These are phyloP conservation scores for Lucinisca nassula DNA, from an alignment of 2,888 invertebrate genomes.

Conservation along the genomic window DNA sequence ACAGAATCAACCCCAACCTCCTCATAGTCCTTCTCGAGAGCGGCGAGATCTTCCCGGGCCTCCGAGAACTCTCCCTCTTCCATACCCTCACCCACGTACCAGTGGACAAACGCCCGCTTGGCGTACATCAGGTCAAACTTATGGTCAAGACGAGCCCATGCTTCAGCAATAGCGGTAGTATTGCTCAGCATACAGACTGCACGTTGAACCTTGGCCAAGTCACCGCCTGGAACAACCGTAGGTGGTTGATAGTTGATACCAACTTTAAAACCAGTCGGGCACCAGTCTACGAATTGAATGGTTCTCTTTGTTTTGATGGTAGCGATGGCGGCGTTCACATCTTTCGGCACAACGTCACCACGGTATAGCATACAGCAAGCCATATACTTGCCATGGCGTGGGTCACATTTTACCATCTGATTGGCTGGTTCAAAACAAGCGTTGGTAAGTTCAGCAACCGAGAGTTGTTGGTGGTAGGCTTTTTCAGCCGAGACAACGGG, in stretches of 20 bases:
- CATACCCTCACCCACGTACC: constrained; percentile 29
- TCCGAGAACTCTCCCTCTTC: constrained; percentile 19
- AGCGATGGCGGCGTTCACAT: constrained; percentile 81
- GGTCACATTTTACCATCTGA: constrained; percentile 96
- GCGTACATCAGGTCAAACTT: constrained; percentile 70
- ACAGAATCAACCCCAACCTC: constrained; percentile 10
- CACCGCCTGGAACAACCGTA: too few species aligned
- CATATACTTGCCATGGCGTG: too few species aligned
- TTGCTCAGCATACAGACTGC: constrained; percentile 93
- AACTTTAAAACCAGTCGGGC: too few species aligned
- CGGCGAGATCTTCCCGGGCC: too few species aligned
- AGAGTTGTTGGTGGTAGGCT: constrained; percentile 91
- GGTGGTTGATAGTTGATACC: too few species aligned
- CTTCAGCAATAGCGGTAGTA: constrained; percentile 95
- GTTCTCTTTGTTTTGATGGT: too few species aligned
- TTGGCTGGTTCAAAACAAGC: constrained; percentile 95
- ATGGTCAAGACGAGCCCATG: constrained; percentile 91
- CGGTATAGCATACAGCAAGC: constrained; percentile 97
- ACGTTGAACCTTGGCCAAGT: constrained; percentile 91
- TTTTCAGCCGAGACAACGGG: constrained; percentile 3
- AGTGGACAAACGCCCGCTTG: constrained; percentile 27
- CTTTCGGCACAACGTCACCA: constrained; percentile 90
- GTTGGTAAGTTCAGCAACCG: constrained; percentile 87
- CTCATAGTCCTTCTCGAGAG: constrained; percentile 74
- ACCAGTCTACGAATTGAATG: too few species aligned